Base-by-base conservation (phyloP, 2,888 invertebrate genomes). In the Chloroclystis v-ata region DNA sequence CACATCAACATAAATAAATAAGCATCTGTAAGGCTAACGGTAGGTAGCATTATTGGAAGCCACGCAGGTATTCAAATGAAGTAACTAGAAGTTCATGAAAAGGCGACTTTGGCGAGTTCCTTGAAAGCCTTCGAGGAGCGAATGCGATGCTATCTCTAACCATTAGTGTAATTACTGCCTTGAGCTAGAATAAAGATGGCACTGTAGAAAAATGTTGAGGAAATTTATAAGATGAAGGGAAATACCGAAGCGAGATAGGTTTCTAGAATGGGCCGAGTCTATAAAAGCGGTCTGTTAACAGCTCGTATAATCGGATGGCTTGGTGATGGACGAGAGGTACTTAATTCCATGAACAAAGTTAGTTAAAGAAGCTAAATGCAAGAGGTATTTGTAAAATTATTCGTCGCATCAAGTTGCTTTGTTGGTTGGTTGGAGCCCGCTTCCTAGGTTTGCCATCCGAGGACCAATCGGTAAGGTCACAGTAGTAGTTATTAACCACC, bases 141-240 rank as follows among this genome's bases (percentile, higher is more conserved):
- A 47, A 25, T 10, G 37, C 28, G 46, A 49, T 53, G 29, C 24
- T 42, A 52, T 54, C 50, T 45, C 24, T 26, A 48, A 37, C 49
- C 41, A 49, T 54, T 45, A 37, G 38, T 47, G 28, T 54, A 58
- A 58, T 56, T 49, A 54, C 47, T 37, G 56, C 56, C 58, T 52
- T 56, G 52, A 52, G 58, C 58, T 52, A 58, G 51, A 54, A 56
- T 43, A 52, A 55, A 55, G 47, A 49, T 48, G 49, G 45, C 35
- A 46, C 38, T 42, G 49, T 46, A 35, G 9, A 37, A 41, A 49
- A 44, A 28, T 28, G 37, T 8, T 20, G 16, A 35, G 39, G 32
- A 47, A 38, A 42, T 30, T 30, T 26, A 8, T 26, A 24, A 20
- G 20, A 16, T n/a, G 35, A 35, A 16, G 20, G 16, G 20, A 16